phyloP scores from a whole-genome alignment of 2,113 vertebrate species.

The Cebus imitator region DNA sequence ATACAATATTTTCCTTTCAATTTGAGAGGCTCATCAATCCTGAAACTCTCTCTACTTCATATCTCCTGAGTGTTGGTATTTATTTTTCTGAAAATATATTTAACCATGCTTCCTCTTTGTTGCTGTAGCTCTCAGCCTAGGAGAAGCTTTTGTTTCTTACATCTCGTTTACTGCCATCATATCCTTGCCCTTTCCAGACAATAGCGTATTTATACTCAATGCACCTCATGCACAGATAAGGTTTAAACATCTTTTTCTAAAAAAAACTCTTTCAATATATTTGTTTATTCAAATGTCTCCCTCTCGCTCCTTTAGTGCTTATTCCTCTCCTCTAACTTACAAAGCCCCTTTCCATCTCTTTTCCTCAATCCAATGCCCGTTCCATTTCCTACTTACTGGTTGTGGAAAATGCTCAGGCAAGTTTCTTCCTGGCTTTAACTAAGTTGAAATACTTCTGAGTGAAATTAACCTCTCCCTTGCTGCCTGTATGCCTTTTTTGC shows the following conservation, averaged over 20 bases:
- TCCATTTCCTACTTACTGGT: slow-evolving; percentile 14
- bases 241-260: neutral
- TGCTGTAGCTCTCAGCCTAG: neutral
- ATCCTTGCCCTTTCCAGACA: neutral
- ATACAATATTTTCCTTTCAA: neutral
- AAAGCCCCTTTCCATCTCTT: slow-evolving; percentile 42
- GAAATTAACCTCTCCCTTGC: neutral
- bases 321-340: neutral
- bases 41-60: neutral
- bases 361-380: neutral
- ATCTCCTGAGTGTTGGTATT: neutral
- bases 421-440: neutral
- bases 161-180: neutral
- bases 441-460: neutral
- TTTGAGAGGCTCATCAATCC: neutral
- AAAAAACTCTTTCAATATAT: neutral
- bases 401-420: neutral
- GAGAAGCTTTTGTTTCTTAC: neutral
- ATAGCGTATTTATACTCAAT: neutral
- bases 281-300: slow-evolving; percentile 8
- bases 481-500: neutral
- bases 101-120: too few relatives aligned
- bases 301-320: neutral
- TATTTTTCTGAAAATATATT: neutral
- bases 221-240: neutral